Conservation (phyloP, 1,140 invertebrate genomes). For the Drosophila repleta region DNA sequence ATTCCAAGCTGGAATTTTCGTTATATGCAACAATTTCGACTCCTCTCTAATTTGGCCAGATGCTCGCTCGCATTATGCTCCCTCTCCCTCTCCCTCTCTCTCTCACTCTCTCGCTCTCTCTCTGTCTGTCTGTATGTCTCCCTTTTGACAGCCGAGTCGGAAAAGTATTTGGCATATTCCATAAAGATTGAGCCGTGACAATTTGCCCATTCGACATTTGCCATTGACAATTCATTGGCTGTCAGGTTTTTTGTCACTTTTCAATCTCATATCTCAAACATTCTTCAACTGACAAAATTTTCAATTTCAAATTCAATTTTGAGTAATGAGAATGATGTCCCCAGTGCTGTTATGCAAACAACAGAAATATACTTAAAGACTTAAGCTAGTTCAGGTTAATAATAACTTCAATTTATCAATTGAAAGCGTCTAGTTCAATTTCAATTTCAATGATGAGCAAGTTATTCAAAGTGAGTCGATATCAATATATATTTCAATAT, state of each 20-base stretch:
- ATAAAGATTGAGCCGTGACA: not conserved
- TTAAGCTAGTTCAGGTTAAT: too few relatives aligned
- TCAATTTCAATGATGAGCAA: not conserved
- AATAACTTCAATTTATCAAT: not conserved
- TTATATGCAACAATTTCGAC: constrained; percentile 12
- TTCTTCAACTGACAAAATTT: not conserved
- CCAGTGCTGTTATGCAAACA: too few relatives aligned
- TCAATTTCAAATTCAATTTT: too few relatives aligned
- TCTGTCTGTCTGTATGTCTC: not conserved
- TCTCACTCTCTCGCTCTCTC: not conserved
- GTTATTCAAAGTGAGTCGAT: too few relatives aligned
- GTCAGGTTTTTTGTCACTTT: not conserved
- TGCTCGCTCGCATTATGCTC: not conserved
- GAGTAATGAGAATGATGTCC: not conserved
- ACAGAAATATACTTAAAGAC: too few relatives aligned
- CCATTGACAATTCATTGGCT: constrained; percentile 2
- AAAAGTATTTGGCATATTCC: not conserved
- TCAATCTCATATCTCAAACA: not conserved
- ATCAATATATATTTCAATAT: not conserved
- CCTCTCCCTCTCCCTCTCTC: not conserved
- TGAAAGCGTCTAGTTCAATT: not conserved
- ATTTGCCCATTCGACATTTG: constrained; percentile 6
- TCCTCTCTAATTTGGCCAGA: constrained; percentile 25
- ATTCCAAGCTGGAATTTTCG: constrained; percentile 13
- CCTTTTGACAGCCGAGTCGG: constrained; percentile 19